Evolutionary conservation across 2,888 invertebrate species (phyloP), one percentile per base, ranked within the genome.

Genomic region (Drosophila bunnanda): DNA sequence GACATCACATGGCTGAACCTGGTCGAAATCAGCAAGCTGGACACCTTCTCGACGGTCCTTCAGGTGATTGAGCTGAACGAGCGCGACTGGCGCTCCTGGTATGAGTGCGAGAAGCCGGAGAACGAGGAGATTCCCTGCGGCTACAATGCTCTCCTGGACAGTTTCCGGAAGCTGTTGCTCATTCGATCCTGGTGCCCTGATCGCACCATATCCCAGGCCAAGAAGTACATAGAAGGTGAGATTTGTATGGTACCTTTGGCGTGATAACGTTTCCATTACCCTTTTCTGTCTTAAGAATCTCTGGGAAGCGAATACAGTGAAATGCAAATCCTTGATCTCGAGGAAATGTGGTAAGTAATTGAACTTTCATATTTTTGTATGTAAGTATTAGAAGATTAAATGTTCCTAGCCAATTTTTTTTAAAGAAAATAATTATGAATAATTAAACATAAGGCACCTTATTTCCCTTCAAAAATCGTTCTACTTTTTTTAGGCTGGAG

Each of bases 1-100:
- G 98, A 98, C 88, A 97, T 98, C 76, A 98, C 98, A 0, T 99
- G 98, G 98, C 92, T 98, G 41, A 99, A 99, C 93, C 93, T 98
- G 76, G 98, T 98, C 1, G 98, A 98, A 92, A 96, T 99, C 22
- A 97, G 96, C 90, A 97, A 97, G 91, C 92, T 98, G 60, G 94
- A 95, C 32, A 95, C 94, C 13, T 98, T 98, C 92, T 93, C 94
- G 2, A 96, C 96, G 81, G 95, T 98, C 55, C 93, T 98, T 25
- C 94, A 94, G 39, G 96, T 96, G 93, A 97, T 98, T 84, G 95
- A 96, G 78, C 93, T 94, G 8, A 97, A 96, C 89, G 98, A 98
- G 91, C 95, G 95, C 79, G 98, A 97, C 84, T 98, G 98, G 98
- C 94, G 96, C 10, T 82, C 93, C 3, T 98, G 98, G 98, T 97